phyloP scores from a whole-genome alignment of 2,113 vertebrate genomes.

The Bettongia penicillata region DNA sequence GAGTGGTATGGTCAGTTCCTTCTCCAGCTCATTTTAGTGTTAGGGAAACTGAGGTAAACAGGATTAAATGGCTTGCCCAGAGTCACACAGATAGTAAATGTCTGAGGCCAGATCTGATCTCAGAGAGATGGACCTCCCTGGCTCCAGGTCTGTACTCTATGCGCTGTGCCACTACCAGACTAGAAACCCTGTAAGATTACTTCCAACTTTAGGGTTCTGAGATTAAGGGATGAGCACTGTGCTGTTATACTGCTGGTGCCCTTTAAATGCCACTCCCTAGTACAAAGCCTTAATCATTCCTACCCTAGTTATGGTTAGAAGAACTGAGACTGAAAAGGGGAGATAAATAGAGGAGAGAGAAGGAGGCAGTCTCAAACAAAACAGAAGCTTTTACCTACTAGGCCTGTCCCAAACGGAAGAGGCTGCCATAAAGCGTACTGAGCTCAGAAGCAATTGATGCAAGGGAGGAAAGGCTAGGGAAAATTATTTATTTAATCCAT shows the following conservation, averaged over 20 bases:
- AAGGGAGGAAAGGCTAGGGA: background rate
- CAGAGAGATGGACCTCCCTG: too few species aligned
- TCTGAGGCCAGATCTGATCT: too few species aligned
- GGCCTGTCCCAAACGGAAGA: background rate
- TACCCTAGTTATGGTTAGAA: background rate
- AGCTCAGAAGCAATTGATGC: background rate
- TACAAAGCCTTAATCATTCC: background rate
- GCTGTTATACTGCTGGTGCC: background rate
- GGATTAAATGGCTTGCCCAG: too few species aligned
- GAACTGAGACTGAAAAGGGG: background rate
- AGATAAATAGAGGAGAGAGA: too few species aligned
- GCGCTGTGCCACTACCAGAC: background rate
- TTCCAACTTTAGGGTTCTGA: background rate
- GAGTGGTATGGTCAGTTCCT: background rate
- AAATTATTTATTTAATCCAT: background rate
- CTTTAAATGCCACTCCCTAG: background rate
- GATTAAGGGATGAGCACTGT: background rate
- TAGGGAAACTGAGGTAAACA: background rate
- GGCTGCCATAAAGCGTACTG: background rate
- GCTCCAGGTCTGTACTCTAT: too few species aligned
- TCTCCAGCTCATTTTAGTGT: background rate
- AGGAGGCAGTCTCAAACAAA: too few species aligned
- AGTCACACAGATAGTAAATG: too few species aligned
- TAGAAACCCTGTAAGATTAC: background rate
- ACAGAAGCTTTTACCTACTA: background rate